Percentiles rank a stretch among this genome's conserved stretches.
These are phyloP conservation scores for Anoplius nigerrimus DNA, from an alignment of 2,888 invertebrate genomes.

Conservation along the genomic window DNA sequence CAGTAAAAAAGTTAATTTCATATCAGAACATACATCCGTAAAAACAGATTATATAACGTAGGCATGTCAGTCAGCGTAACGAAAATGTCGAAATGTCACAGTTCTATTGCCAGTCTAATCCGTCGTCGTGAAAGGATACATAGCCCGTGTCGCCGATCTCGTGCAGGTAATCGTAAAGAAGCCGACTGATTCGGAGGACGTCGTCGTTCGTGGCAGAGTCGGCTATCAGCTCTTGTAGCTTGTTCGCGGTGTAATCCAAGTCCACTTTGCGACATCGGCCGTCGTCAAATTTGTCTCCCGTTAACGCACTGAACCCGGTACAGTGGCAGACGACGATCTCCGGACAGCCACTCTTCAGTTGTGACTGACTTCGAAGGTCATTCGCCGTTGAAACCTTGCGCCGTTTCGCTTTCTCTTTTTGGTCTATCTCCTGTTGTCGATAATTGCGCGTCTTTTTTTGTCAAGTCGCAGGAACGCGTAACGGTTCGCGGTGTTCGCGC, in stretches of 20 bases:
- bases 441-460: no score
- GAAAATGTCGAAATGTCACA: background rate
- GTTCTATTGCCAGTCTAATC: background rate
- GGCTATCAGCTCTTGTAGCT: slow-evolving; percentile 55
- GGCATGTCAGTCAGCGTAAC: no score
- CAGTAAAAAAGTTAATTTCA: no score
- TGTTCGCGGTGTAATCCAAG: slow-evolving; percentile 44
- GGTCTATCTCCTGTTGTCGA: no score
- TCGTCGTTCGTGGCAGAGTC: slow-evolving; percentile 53
- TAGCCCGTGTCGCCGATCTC: slow-evolving; percentile 51
- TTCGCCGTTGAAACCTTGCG: background rate
- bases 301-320: slow-evolving; percentile 12
- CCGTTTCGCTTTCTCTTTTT: no score
- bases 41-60: no score
- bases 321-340: slow-evolving; percentile 18
- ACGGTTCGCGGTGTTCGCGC: no score
- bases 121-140: slow-evolving; percentile 61
- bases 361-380: background rate
- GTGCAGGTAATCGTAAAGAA: slow-evolving; percentile 54
- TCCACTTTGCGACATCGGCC: slow-evolving; percentile 30
- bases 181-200: slow-evolving; percentile 48
- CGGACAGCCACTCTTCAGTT: slow-evolving; percentile 10
- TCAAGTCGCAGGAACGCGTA: no score
- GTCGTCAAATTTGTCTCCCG: slow-evolving; percentile 16
- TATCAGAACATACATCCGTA: no score